These are phyloP conservation scores for Phaedon cochleariae DNA, from an alignment of 2,888 invertebrate species.

Conservation along the genomic window DNA sequence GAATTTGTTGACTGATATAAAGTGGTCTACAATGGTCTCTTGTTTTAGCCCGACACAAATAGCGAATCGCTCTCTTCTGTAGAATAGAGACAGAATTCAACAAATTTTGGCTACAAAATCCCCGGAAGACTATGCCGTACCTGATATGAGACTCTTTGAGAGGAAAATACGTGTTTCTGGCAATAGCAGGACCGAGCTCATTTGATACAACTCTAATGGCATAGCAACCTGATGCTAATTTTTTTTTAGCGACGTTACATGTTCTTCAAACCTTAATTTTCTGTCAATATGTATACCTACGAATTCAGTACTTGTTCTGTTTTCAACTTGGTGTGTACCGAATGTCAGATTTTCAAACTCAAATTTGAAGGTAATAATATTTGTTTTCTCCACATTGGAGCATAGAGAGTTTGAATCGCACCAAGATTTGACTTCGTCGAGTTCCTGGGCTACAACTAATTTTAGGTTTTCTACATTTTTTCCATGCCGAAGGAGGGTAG, in stretches of 20 bases:
- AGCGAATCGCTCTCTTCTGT: conserved; percentile 5
- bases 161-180: too few species aligned
- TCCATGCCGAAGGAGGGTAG: not conserved
- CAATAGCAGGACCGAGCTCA: conserved; percentile 31
- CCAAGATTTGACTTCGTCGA: conserved; percentile 7
- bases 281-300: conserved; percentile 7
- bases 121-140: not conserved
- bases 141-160: conserved; percentile 3
- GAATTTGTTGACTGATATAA: too few species aligned
- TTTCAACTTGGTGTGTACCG: conserved; percentile 2
- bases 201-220: conserved; percentile 1
- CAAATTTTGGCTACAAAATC: not conserved
- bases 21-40: not conserved
- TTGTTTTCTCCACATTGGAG: conserved; percentile 1
- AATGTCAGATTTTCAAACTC: conserved; percentile 3
- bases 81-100: conserved; percentile 2
- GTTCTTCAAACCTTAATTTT: conserved; percentile 9
- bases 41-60: not conserved
- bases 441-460: conserved; percentile 6
- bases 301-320: conserved; percentile 5
- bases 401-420: not conserved
- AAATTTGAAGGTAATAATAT: not conserved
- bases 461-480: conserved; percentile 8
- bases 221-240: conserved; percentile 5
- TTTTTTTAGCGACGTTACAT: not conserved